Percentiles rank a stretch among this genome's conserved stretches.
Evolutionary conservation across 2,888 invertebrate species (phyloP).

Genomic region (Caenorhabditis becei): DNA sequence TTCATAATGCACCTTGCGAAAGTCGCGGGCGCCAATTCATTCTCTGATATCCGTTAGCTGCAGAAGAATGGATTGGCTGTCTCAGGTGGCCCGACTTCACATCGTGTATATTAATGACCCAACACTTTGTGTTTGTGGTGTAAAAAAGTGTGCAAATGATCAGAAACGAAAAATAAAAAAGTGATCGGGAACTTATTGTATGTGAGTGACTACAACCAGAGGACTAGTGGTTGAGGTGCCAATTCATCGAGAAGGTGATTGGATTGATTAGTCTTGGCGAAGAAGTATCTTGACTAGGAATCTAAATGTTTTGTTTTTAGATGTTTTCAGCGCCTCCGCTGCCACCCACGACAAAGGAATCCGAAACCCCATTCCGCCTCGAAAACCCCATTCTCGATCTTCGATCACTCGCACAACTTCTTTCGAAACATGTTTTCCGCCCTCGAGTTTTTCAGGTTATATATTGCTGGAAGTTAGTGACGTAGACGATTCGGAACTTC

Average conservation of each 20-base stretch:
- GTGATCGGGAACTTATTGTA: slow-evolving; percentile 34
- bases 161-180: slow-evolving; percentile 49
- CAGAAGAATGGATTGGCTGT: slow-evolving; percentile 13
- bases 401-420: slow-evolving; percentile 41
- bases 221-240: slow-evolving; percentile 6
- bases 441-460: slow-evolving; percentile 32
- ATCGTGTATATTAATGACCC: slow-evolving; percentile 53
- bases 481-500: slow-evolving; percentile 8
- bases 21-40: background rate
- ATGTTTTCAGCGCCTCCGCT: slow-evolving; percentile 27
- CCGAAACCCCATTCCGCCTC: slow-evolving; percentile 59
- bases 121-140: slow-evolving; percentile 53
- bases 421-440: slow-evolving; percentile 54
- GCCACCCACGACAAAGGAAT: slow-evolving; percentile 58
- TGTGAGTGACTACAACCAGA: slow-evolving; percentile 1
- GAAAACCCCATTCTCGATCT: slow-evolving; percentile 53
- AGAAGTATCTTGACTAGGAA: slow-evolving; percentile 25
- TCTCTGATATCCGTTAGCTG: background rate
- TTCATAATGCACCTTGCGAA: background rate
- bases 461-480: slow-evolving; percentile 40
- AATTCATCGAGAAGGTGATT: slow-evolving; percentile 47
- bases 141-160: slow-evolving; percentile 46
- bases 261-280: slow-evolving; percentile 22
- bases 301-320: slow-evolving; percentile 50
- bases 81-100: slow-evolving; percentile 35